Conservation (phyloP, 2,888 invertebrate genomes). For the Vandiemenella viatica region DNA sequence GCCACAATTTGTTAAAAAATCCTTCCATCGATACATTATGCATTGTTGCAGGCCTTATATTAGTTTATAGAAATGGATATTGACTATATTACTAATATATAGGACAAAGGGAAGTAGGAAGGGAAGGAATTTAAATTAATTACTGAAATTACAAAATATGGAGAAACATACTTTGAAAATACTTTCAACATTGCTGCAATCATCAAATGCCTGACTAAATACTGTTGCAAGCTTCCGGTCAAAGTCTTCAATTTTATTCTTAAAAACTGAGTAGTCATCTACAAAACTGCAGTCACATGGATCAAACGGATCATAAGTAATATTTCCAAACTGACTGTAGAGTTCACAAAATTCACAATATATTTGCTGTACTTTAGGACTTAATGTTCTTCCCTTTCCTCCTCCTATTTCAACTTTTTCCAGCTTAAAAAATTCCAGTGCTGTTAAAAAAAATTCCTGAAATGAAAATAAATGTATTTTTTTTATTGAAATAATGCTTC, state of each 20-base stretch:
- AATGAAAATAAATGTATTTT: constrained; percentile 6
- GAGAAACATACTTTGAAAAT: constrained; percentile 38
- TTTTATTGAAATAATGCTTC: neutral
- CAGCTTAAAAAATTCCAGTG: constrained; percentile 67
- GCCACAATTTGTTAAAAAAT: too few relatives aligned
- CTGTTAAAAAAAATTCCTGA: constrained; percentile 54
- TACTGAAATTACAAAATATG: too few relatives aligned
- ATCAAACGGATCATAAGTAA: constrained; percentile 60
- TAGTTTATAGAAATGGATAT: too few relatives aligned
- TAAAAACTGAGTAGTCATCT: constrained; percentile 46
- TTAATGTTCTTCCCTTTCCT: constrained; percentile 43
- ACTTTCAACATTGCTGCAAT: constrained; percentile 51
- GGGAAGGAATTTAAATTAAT: too few relatives aligned
- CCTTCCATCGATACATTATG: too few relatives aligned
- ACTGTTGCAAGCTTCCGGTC: constrained; percentile 66
- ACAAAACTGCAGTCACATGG: constrained; percentile 51
- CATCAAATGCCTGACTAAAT: constrained; percentile 65
- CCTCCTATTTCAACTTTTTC: constrained; percentile 74
- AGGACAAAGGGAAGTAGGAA: too few relatives aligned
- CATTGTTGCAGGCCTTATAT: too few relatives aligned
- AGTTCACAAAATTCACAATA: constrained; percentile 27
- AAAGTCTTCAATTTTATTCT: constrained; percentile 45
- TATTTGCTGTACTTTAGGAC: constrained; percentile 32
- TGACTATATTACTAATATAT: too few relatives aligned
- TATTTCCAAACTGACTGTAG: constrained; percentile 32